These are phyloP conservation scores for Saccostrea echinata DNA, from an alignment of 1,140 invertebrate species.

Conservation along the genomic window DNA sequence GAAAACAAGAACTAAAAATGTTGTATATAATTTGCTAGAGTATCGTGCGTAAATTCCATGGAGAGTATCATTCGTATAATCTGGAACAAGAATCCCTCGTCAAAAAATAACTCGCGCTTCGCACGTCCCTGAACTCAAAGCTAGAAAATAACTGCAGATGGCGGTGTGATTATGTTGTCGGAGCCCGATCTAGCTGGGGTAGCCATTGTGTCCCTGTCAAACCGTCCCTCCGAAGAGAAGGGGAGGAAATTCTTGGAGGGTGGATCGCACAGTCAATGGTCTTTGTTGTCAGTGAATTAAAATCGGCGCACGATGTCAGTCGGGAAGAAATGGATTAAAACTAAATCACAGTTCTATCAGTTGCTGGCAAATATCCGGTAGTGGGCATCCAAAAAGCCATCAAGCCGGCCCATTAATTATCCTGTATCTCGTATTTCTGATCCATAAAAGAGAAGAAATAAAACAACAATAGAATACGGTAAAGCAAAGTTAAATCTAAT, in stretches of 20 bases:
- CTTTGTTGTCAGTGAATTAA: slow-evolving; percentile 26
- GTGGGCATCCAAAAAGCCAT: slow-evolving; percentile 35
- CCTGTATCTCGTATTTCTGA: slow-evolving; percentile 40
- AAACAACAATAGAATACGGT: slow-evolving; percentile 37
- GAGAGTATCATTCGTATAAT: background rate
- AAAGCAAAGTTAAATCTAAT: slow-evolving; percentile 37
- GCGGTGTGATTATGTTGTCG: slow-evolving; percentile 32
- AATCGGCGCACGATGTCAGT: slow-evolving; percentile 27
- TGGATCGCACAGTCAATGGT: slow-evolving; percentile 23
- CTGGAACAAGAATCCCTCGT: background rate
- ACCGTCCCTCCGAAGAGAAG: slow-evolving; percentile 4
- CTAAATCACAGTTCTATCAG: slow-evolving; percentile 34
- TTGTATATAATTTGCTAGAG: slow-evolving; percentile 7
- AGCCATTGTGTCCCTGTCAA: background rate
- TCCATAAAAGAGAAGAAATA: slow-evolving; percentile 38
- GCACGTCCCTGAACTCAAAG: background rate
- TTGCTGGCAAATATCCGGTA: slow-evolving; percentile 42
- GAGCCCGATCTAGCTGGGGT: background rate
- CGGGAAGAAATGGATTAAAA: slow-evolving; percentile 38
- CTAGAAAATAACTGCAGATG: slow-evolving; percentile 20
- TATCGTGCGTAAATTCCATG: slow-evolving; percentile 10
- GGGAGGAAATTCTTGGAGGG: background rate
- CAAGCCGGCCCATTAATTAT: slow-evolving; percentile 40
- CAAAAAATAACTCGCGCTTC: background rate
- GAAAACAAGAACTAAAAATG: background rate